Conservation (phyloP, 2,797 vertebrate species). For the Furcifer pardalis region DNA sequence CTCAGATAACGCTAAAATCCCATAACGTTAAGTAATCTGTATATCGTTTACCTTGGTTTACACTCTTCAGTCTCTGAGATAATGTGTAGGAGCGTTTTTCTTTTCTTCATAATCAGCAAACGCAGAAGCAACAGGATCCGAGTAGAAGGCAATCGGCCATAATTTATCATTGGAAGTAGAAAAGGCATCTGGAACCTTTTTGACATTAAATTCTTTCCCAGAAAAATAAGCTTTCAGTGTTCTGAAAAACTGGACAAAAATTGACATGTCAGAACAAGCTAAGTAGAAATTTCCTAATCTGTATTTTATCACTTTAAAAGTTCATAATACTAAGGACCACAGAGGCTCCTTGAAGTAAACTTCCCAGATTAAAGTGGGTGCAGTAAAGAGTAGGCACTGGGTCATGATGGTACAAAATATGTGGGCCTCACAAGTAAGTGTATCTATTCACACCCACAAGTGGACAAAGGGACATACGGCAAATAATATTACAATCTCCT, state of each 20-base stretch:
- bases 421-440: neutral
- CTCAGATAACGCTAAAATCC: too few species aligned
- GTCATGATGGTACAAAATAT: neutral
- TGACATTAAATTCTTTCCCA: slow-evolving; percentile 71
- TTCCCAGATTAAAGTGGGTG: neutral
- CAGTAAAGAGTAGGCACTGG: neutral
- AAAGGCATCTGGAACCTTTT: slow-evolving; percentile 64
- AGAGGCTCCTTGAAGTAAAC: neutral
- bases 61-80: slow-evolving; percentile 62
- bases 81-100: slow-evolving; percentile 63
- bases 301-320: neutral
- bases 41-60: slow-evolving; percentile 60
- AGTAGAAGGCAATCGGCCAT: slow-evolving; percentile 56
- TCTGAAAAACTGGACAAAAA: slow-evolving; percentile 77
- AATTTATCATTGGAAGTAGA: slow-evolving; percentile 59
- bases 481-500: neutral
- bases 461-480: neutral
- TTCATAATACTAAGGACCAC: neutral
- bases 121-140: slow-evolving; percentile 68
- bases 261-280: slow-evolving; percentile 13
- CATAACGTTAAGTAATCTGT: too few species aligned
- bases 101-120: slow-evolving; percentile 74
- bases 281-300: slow-evolving; percentile 1
- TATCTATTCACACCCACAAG: neutral
- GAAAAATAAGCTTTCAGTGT: slow-evolving; percentile 76